Base-by-base conservation (phyloP, 2,888 invertebrate genomes). In the Drosophila subquinaria region DNA sequence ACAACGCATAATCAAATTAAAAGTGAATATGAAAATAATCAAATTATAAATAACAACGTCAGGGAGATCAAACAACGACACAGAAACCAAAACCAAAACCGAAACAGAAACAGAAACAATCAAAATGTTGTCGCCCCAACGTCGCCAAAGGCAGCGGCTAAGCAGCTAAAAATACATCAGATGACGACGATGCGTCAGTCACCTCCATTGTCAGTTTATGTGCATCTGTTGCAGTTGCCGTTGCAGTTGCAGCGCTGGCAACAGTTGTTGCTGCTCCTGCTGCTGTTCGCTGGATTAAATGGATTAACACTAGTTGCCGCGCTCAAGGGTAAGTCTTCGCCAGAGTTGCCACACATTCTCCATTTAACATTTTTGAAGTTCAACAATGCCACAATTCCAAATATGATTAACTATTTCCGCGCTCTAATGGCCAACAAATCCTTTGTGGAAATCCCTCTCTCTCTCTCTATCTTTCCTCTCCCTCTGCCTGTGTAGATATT, bases 301-400 rank as follows among this genome's bases (percentile, higher is more conserved):
- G 91, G 92, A 91, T 90, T 92, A 89, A 86, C 88, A 79, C 84
- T 84, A 86, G 91, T 91, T 84, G 85, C 90, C 71, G 92, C 92
- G 79, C 91, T 91, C 87, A 91, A 91, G 92, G 91, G 91, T 91
- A 91, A 91, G 91, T 91, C 66, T 73, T 23, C 23, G 4, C 62
- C 38, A 59, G 48, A 59, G 43, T 59, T 70, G 63, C 55, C 59
- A 56, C 38, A 42, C 50, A 47, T 51, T 13, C 20, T 20, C 6
- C 20, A 4, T 15, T 56, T 42, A 23, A 1, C 42, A 30, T 42
- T 47, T 76, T 77, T 88, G 82, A 84, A 82, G 87, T 84, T 78
- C 88, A 76, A 62, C n/a, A 35, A 47, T 50, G 51, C 51, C 17
- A 27, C 20, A 45, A 51, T 17, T 43, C 35, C 42, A 67, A 73